Conservation (phyloP, 2,113 vertebrate genomes). For the Brienomyrus longianalis region DNA sequence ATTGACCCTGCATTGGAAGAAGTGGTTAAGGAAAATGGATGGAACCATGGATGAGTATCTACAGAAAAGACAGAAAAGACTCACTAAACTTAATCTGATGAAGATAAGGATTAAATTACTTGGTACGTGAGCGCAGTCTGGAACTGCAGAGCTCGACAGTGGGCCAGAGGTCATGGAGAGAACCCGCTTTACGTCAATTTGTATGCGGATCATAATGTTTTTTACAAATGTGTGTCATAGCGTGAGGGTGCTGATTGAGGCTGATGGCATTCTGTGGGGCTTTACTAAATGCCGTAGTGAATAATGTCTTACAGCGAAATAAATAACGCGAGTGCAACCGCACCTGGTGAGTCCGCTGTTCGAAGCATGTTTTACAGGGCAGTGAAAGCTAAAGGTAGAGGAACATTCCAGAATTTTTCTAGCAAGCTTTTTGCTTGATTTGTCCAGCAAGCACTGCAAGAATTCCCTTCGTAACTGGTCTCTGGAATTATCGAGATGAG, state of each 20-base stretch:
- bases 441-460: not conserved
- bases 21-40: not conserved
- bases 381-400: not conserved
- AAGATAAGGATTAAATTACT: not conserved
- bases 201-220: not conserved
- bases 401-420: not conserved
- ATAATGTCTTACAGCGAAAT: not conserved
- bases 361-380: not conserved
- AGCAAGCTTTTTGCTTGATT: not conserved
- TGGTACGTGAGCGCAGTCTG: not conserved
- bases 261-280: not conserved
- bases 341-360: not conserved
- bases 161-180: not conserved
- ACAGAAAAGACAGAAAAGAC: not conserved
- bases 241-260: not conserved
- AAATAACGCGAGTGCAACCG: not conserved
- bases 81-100: not conserved
- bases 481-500: not conserved
- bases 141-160: not conserved
- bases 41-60: not conserved
- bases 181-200: not conserved
- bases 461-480: not conserved
- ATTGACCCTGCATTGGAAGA: not conserved
- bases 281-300: not conserved
- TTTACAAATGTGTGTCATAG: not conserved